Conservation (phyloP, 1,140 invertebrate species). For the Maniola jurtina region DNA sequence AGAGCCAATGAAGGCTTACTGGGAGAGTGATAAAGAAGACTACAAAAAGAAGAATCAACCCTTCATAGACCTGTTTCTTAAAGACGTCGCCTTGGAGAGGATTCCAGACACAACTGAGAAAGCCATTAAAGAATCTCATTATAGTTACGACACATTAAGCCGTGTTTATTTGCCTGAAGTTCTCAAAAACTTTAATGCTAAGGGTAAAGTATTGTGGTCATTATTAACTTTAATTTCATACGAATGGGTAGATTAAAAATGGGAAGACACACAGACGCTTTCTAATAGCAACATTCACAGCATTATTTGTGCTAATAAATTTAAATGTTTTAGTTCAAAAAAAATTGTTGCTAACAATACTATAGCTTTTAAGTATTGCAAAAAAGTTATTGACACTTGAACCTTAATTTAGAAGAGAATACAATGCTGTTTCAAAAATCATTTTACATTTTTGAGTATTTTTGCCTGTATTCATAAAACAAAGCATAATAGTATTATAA, state of each 20-base stretch:
- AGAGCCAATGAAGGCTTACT: conserved; percentile 70
- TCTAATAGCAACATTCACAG: conserved; percentile 38
- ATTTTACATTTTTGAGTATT: background rate
- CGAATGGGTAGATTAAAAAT: conserved; percentile 35
- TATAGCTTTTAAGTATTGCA: background rate
- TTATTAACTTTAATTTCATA: conserved; percentile 42
- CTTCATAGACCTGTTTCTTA: conserved; percentile 61
- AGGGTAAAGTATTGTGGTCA: conserved; percentile 66
- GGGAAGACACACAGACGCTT: conserved; percentile 71
- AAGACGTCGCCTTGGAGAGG: conserved; percentile 55
- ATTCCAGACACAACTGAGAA: conserved; percentile 66
- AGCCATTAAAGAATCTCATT: conserved; percentile 67
- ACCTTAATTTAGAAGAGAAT: background rate
- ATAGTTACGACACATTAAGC: conserved; percentile 57
- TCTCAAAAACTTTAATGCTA: conserved; percentile 50
- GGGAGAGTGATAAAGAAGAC: conserved; percentile 64
- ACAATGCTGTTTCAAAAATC: no score
- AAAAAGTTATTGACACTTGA: background rate
- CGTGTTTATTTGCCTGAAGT: conserved; percentile 56
- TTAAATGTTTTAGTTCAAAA: background rate
- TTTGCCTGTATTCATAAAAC: background rate
- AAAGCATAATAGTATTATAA: background rate
- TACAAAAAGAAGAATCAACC: conserved; percentile 53
- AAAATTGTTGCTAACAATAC: conserved; percentile 1
- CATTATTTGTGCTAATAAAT: conserved; percentile 5